These are phyloP conservation scores for Pteromalus puparum DNA, from an alignment of 1,140 invertebrate species.

Conservation along the genomic window DNA sequence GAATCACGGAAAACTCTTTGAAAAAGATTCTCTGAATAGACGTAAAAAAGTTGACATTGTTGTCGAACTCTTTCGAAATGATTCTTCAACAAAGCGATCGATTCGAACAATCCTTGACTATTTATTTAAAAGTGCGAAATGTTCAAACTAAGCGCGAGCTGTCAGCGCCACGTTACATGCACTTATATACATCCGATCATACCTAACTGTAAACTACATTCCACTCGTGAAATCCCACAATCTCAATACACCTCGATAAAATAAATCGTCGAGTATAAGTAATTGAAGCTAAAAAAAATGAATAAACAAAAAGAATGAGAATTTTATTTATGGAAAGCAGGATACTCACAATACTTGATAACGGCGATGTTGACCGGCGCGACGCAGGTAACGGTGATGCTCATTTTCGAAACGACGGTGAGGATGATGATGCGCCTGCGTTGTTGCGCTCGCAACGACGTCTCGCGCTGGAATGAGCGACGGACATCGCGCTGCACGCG, in stretches of 20 bases:
- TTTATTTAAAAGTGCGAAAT: too few relatives aligned
- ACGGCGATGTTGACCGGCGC: constrained; percentile 99
- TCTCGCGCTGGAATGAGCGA: background rate
- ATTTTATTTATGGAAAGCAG: background rate
- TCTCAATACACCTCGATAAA: background rate
- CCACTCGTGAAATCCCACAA: background rate
- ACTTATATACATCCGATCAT: background rate
- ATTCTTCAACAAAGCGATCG: too few relatives aligned
- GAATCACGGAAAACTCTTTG: background rate
- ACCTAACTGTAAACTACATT: background rate
- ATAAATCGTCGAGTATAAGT: background rate
- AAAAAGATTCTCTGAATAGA: background rate
- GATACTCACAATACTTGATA: constrained; percentile 96
- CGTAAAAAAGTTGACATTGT: too few relatives aligned
- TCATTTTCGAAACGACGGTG: constrained; percentile 62
- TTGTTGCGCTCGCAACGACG: background rate
- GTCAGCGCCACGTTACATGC: background rate
- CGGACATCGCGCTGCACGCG: background rate
- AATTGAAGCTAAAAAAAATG: too few relatives aligned
- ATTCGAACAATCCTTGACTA: too few relatives aligned
- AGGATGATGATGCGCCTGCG: background rate
- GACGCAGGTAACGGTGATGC: constrained; percentile 83
- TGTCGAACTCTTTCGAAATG: too few relatives aligned
- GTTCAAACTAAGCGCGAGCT: background rate
- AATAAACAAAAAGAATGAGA: background rate